phyloP scores from a whole-genome alignment of 2,888 invertebrate genomes.

The Drosophila parthenogenetica region DNA sequence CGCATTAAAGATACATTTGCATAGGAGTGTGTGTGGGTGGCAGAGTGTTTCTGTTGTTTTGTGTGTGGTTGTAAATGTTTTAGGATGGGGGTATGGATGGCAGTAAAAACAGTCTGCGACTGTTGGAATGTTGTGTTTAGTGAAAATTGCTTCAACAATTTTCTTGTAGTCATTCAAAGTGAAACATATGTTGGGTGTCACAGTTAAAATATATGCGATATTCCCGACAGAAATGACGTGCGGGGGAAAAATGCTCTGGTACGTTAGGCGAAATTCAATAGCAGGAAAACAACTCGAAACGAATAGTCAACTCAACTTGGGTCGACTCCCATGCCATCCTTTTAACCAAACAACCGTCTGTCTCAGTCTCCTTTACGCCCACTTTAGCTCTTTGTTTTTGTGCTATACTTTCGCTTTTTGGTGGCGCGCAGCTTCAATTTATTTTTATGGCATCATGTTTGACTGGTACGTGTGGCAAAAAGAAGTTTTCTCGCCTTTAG shows the following conservation, averaged over 20 bases:
- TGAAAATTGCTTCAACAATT: constrained; percentile 74
- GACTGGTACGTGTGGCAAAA: constrained; percentile 54
- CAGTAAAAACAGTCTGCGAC: constrained; percentile 20
- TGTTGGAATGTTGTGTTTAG: constrained; percentile 68
- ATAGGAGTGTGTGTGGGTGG: constrained; percentile 24
- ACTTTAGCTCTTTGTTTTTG: constrained; percentile 26
- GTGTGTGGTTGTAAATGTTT: neutral
- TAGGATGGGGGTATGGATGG: neutral
- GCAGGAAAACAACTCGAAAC: constrained; percentile 45
- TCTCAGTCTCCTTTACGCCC: constrained; percentile 21
- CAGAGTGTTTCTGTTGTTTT: neutral
- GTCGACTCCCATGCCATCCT: constrained; percentile 2
- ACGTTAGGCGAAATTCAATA: constrained; percentile 45
- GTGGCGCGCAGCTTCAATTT: constrained; percentile 65
- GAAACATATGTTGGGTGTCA: constrained; percentile 78
- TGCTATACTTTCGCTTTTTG: constrained; percentile 39
- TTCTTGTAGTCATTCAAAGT: constrained; percentile 71
- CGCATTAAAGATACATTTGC: constrained; percentile 58
- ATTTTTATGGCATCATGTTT: constrained; percentile 76
- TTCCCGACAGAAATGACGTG: constrained; percentile 11
- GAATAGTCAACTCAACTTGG: constrained; percentile 33
- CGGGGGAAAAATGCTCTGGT: neutral
- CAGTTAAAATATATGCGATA: constrained; percentile 62
- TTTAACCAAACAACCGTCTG: neutral
- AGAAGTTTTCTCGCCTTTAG: constrained; percentile 41